phyloP scores from a whole-genome alignment of 2,888 invertebrate genomes.

The Bombylius discolor region DNA sequence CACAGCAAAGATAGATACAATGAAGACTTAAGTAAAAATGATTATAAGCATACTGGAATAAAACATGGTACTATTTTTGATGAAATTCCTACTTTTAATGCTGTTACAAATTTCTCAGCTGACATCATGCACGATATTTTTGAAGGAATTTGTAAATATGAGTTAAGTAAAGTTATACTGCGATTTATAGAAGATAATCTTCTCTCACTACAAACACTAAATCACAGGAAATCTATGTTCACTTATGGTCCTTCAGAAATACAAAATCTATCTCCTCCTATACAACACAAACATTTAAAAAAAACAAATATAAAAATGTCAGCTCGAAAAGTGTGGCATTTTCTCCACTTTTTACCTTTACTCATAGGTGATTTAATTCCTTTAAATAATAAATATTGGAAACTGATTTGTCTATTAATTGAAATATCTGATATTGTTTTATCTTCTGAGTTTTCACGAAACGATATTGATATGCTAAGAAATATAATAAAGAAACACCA shows the following conservation, averaged over 20 bases:
- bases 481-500: conserved; percentile 1
- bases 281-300: not conserved
- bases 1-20: not conserved
- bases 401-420: not conserved
- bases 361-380: conserved; percentile 2
- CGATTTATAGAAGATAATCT: conserved; percentile 3
- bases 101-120: conserved; percentile 1
- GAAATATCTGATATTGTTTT: not conserved
- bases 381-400: conserved; percentile 2
- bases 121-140: conserved; percentile 10
- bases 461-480: not conserved
- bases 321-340: conserved; percentile 1
- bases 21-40: not conserved
- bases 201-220: conserved; percentile 4
- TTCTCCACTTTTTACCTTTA: not conserved
- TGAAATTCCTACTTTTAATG: conserved; percentile 5
- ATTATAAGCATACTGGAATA: conserved; percentile 3
- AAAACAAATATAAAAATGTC: conserved; percentile 2
- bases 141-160: conserved; percentile 8
- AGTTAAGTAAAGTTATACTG: conserved; percentile 3
- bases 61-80: conserved; percentile 5
- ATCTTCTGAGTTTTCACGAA: not conserved
- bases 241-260: conserved; percentile 4
- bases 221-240: conserved; percentile 4
- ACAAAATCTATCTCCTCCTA: not conserved